phyloP scores from a whole-genome alignment of 37 sponge, comb jelly and placozoan genomes.

The Bolinopsis microptera region DNA sequence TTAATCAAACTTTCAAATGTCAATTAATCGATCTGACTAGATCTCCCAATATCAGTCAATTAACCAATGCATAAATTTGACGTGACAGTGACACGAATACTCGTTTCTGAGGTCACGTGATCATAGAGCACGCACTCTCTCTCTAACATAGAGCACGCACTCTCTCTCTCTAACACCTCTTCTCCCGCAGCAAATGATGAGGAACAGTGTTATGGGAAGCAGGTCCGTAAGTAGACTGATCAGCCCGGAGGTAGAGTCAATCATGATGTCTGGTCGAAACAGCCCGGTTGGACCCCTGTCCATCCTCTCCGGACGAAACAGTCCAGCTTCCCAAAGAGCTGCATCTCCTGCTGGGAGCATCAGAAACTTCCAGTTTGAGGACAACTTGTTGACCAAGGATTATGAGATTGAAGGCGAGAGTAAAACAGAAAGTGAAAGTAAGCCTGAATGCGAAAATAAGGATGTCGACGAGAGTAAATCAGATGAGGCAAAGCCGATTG shows the following conservation, averaged over 20 bases:
- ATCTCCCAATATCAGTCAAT: too few species aligned
- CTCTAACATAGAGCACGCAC: too few species aligned
- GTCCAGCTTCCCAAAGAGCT: neutral
- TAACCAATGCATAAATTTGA: too few species aligned
- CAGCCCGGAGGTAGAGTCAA: conserved; percentile 27
- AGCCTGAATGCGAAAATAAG: neutral
- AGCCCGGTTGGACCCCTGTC: conserved; percentile 30
- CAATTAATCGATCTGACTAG: too few species aligned
- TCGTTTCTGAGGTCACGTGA: too few species aligned
- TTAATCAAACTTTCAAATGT: too few species aligned
- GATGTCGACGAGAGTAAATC: neutral
- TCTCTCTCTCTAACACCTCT: too few species aligned
- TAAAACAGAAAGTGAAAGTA: neutral
- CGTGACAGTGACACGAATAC: too few species aligned
- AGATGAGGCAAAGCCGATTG: neutral
- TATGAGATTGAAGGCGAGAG: neutral
- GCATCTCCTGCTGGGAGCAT: neutral
- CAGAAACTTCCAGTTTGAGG: neutral
- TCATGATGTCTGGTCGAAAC: conserved; percentile 52
- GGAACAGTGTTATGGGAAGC: conserved; percentile 27
- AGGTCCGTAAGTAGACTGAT: conserved; percentile 27
- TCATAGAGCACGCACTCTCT: too few species aligned
- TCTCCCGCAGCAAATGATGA: too few species aligned
- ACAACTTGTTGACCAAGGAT: neutral
- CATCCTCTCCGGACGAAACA: conserved; percentile 23